Evolutionary conservation across 2,797 vertebrate genomes (phyloP).

Genomic region (Botia kubotai): DNA sequence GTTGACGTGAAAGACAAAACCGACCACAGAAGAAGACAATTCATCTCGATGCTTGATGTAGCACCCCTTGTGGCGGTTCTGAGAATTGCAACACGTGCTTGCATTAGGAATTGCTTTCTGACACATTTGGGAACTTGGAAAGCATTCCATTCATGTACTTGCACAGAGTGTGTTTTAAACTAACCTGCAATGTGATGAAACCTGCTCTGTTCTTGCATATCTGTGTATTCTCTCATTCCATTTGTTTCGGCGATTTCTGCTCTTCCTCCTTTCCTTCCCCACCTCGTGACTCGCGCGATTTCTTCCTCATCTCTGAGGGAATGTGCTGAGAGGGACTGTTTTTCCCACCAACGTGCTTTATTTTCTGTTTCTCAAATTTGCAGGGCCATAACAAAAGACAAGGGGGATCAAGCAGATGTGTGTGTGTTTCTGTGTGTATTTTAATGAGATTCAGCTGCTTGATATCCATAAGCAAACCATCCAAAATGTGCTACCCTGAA

Average conservation of each 20-base stretch:
- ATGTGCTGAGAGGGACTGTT: slow-evolving; percentile 45
- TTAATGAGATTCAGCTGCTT: slow-evolving; percentile 73
- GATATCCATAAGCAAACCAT: slow-evolving; percentile 60
- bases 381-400: background rate
- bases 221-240: background rate
- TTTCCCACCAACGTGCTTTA: background rate
- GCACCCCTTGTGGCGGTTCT: background rate
- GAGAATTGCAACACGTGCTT: background rate
- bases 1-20: background rate
- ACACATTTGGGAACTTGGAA: background rate
- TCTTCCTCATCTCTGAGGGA: slow-evolving; percentile 26
- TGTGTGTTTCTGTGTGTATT: slow-evolving; percentile 33
- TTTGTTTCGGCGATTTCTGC: background rate
- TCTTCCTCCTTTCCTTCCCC: background rate
- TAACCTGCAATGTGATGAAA: background rate
- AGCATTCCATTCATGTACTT: background rate
- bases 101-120: background rate
- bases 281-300: background rate
- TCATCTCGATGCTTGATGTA: background rate
- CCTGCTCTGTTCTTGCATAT: background rate
- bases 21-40: background rate
- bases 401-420: slow-evolving; percentile 31
- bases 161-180: too few species aligned
- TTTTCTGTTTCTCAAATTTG: slow-evolving; percentile 31
- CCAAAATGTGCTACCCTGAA: slow-evolving; percentile 55